Conservation (phyloP, 2,888 invertebrate genomes). For the Ametastegia equiseti region DNA sequence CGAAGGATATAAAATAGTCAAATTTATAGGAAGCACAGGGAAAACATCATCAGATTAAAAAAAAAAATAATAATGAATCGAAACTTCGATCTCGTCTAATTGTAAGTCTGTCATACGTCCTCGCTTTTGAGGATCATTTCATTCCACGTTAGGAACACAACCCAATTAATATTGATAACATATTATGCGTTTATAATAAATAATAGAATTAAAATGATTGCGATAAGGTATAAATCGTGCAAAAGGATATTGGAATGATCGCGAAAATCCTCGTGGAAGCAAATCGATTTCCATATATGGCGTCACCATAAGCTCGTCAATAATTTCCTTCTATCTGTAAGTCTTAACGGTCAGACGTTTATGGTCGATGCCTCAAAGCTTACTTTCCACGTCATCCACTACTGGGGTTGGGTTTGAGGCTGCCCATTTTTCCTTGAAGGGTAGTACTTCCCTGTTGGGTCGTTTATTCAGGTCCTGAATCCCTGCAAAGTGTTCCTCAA, state of each 20-base stretch:
- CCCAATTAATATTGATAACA: background rate
- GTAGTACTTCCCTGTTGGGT: constrained; percentile 63
- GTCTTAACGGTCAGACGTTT: background rate
- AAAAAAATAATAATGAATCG: background rate
- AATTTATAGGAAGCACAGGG: background rate
- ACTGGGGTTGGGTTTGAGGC: constrained; percentile 69
- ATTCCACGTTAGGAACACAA: background rate
- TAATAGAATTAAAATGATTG: background rate
- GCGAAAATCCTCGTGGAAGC: no score
- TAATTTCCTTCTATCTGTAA: background rate
- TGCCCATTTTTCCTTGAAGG: constrained; percentile 71
- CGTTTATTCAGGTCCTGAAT: constrained; percentile 74
- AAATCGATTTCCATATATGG: no score
- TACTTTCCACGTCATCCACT: constrained; percentile 68
- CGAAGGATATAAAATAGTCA: background rate
- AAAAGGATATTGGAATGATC: no score
- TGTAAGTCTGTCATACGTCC: no score
- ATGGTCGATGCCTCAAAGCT: constrained; percentile 60
- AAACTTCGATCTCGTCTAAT: background rate
- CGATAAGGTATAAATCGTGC: background rate
- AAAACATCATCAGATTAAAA: background rate
- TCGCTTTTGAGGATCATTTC: no score
- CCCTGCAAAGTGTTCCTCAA: constrained; percentile 84
- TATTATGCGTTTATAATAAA: background rate
- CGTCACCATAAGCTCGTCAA: background rate